Base-by-base conservation (phyloP, 2,888 invertebrate species). In the Athalia cordata region DNA sequence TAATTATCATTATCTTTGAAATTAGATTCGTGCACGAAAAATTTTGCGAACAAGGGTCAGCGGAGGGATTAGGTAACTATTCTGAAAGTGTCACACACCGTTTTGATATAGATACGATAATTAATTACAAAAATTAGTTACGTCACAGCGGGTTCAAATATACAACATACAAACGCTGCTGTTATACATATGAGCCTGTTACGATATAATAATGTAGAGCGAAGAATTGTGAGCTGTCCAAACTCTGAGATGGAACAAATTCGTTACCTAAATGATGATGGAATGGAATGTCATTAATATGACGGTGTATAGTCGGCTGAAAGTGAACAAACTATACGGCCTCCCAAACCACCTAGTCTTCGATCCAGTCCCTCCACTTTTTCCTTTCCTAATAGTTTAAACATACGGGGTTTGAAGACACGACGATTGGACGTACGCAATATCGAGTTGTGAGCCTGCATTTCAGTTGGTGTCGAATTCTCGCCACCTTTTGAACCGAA, bases 211-310 rank as follows among this genome's bases (percentile, higher is more conserved):
- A 29, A 66, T 66, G 4, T 62, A 62, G 29, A 29, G 55, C 45
- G 29, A 55, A 29, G 5, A 13, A 29, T 29, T 29, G 29, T 29
- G 55, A 55, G 9, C 15, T 29, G 43, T 68, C 68, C 7, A 55
- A 50, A 68, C 6, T 55, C 68, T 68, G 68, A 43, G 11, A 11
- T 52, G 68, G 43, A 55, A 55, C 52, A 52, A 68, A 68, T 68
- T 65, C 65, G 29, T 1, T 49, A 13, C 62, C 29, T 62, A 15
- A 4, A 9, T 49, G 15, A 66, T 13, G 13, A 7, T 66, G 49
- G 8, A 49, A 66, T 13, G 66, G 49, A 49, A 66, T 66, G 66
- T 66, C 66, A 66, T 66, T 66, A 66, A 66, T 66, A 66, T 66
- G n/a, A 49, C 49, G 47, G 47, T 49, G 3, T 49, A 13, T 13